Conservation (phyloP, 2,797 vertebrate species). For the Gymnopithys bicolor region DNA sequence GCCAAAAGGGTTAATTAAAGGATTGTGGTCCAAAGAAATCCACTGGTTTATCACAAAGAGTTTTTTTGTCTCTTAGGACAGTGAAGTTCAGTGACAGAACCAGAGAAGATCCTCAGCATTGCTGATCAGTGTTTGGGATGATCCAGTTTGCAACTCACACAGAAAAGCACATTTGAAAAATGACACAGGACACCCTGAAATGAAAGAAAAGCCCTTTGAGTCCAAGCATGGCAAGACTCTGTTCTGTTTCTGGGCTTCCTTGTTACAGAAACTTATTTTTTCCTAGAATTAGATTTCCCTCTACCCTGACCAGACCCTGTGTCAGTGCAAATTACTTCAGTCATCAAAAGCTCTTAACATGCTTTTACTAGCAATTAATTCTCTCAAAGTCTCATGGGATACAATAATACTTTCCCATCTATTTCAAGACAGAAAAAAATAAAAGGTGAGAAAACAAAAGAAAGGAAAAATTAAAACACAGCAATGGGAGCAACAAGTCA, state of each 20-base stretch:
- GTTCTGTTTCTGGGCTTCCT: neutral
- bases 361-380: slow-evolving; percentile 54
- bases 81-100: neutral
- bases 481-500: neutral
- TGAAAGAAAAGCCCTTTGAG: neutral
- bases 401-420: slow-evolving; percentile 29
- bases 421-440: neutral
- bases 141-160: neutral
- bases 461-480: neutral
- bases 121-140: neutral
- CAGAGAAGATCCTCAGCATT: neutral
- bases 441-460: neutral
- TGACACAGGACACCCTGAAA: neutral
- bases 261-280: neutral
- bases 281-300: neutral
- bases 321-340: slow-evolving; percentile 53
- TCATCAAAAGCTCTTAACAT: slow-evolving; percentile 52
- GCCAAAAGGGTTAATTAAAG: neutral
- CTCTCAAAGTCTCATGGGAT: neutral
- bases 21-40: neutral
- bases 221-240: neutral
- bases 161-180: neutral
- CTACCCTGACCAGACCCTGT: neutral
- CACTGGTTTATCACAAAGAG: neutral
- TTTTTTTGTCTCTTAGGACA: neutral